Evolutionary conservation across 2,888 invertebrate species (phyloP).

Genomic region (Drosophila demipolita): DNA sequence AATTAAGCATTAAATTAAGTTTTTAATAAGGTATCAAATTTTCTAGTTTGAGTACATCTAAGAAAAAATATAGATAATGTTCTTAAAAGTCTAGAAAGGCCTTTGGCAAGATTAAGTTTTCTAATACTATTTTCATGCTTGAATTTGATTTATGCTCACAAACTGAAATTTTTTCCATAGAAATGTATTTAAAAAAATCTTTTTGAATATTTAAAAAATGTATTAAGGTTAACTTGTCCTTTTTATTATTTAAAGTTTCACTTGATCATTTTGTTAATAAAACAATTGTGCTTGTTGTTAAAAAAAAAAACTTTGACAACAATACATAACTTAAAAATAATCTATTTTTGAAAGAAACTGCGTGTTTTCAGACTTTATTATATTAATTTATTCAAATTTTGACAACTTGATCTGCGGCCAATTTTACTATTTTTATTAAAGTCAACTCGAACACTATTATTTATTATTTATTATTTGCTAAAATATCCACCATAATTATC

Average conservation of each 20-base stretch:
- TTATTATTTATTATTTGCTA: neutral
- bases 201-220: neutral
- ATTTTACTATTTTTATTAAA: neutral
- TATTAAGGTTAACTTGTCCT: neutral
- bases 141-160: neutral
- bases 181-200: neutral
- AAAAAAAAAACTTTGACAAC: neutral
- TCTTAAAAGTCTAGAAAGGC: neutral
- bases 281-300: neutral
- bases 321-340: neutral
- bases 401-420: neutral
- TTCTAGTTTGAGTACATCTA: neutral
- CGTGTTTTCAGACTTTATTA: neutral
- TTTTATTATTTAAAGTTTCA: neutral
- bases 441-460: neutral
- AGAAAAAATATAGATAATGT: neutral
- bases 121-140: neutral
- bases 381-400: neutral
- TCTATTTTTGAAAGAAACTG: neutral
- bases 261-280: neutral
- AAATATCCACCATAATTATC: neutral
- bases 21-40: neutral
- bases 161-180: too few species aligned
- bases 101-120: neutral
- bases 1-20: neutral